A percentile compares a stretch with the other conserved stretches of the same genome.
Conservation (phyloP, 2,797 vertebrate species). For the Argya squamiceps region DNA sequence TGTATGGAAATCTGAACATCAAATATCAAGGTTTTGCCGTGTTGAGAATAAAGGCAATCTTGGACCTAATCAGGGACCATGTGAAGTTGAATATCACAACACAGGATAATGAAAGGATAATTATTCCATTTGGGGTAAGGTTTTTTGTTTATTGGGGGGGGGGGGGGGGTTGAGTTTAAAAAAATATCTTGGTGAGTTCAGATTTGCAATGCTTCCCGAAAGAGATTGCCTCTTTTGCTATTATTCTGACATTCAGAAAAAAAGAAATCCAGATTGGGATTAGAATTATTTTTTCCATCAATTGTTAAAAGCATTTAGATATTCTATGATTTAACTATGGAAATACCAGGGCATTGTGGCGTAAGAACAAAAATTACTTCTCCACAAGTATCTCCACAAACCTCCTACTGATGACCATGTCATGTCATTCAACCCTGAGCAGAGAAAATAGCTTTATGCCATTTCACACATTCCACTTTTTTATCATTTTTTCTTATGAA, state of each 20-base stretch:
- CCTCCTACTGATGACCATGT: neutral
- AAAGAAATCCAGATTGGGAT: accelerated
- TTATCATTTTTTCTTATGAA: neutral
- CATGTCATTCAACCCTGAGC: neutral
- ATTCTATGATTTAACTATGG: neutral
- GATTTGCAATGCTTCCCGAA: neutral
- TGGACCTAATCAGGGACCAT: neutral
- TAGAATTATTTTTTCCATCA: neutral
- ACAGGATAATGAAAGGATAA: neutral
- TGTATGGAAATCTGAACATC: neutral
- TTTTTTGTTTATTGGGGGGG: accelerated
- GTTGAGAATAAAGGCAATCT: neutral
- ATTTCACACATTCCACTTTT: neutral
- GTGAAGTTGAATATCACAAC: neutral
- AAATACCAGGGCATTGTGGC: neutral
- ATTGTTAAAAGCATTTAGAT: neutral
- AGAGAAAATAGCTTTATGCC: neutral
- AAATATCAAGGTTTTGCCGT: neutral
- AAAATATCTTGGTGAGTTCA: neutral
- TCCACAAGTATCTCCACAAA: neutral
- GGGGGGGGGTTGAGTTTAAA: accelerated
- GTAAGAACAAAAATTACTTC: neutral
- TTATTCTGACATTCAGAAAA: neutral
- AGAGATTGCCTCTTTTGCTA: neutral
- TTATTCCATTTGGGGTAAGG: neutral